These are phyloP conservation scores for Erpornis zantholeuca DNA, from an alignment of 2,113 vertebrate species.

Conservation along the genomic window DNA sequence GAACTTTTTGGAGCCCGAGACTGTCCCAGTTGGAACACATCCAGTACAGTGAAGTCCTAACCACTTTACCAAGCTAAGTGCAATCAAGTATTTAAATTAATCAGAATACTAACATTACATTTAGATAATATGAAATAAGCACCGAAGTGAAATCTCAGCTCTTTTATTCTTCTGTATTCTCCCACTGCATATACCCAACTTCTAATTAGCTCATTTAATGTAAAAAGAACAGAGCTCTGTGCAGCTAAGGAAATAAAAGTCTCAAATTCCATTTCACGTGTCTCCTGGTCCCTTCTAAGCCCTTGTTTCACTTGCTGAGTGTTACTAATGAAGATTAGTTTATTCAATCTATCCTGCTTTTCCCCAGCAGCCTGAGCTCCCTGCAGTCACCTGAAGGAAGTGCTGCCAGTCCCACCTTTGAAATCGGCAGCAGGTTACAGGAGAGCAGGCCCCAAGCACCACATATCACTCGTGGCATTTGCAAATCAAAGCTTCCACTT, in stretches of 20 bases:
- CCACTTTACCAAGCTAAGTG: background rate
- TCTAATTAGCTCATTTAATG: conserved; percentile 20
- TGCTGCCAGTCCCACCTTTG: background rate
- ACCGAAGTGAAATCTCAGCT: background rate
- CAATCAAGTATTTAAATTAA: conserved; percentile 17
- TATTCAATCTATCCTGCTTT: background rate
- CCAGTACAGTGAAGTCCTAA: background rate
- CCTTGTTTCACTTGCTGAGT: background rate
- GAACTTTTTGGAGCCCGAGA: background rate
- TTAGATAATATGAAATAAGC: background rate
- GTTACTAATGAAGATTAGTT: conserved; percentile 9
- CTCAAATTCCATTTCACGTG: background rate
- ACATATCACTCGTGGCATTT: background rate
- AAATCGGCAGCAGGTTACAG: conserved; percentile 5
- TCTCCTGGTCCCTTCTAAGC: background rate
- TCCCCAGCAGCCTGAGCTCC: background rate
- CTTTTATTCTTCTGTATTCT: background rate
- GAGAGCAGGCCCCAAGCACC: background rate
- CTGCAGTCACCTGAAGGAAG: background rate
- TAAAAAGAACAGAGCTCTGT: background rate
- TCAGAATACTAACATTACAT: background rate
- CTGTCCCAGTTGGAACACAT: background rate
- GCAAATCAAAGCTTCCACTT: background rate
- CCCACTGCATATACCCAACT: background rate
- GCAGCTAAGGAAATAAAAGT: background rate